Evolutionary conservation across 2,797 vertebrate genomes (phyloP), one percentile per base, ranked within the genome.

Genomic region (Nannoperca australis): DNA sequence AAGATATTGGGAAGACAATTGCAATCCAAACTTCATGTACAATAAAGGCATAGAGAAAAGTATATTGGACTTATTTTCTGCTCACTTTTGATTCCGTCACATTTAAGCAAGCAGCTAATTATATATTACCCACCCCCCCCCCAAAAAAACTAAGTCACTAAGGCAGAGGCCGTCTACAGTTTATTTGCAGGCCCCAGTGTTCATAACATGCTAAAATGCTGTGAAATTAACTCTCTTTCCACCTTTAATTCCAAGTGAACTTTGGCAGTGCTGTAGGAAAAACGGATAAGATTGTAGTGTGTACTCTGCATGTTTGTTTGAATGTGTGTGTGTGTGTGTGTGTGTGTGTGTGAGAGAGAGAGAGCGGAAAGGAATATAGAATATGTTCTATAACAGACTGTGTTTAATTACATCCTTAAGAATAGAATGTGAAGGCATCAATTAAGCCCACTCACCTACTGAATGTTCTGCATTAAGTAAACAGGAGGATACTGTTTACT

Each of bases 401-500:
- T 85, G 87, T 91, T 92, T 91, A 93, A 92, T 92, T 88, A 80
- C 85, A 82, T 86, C 74, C 69, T 85, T 82, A 78, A 81, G 88
- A 87, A 86, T 70, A 68, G 76, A 92, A 88, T 81, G 85, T 84
- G 85, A 84, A 76, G 85, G 82, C 87, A 92, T 93, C 88, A 91
- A 88, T 92, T 89, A 92, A 85, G 40, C 11, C 76, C 89, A 81
- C 87, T 91, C 88, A 88, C 85, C 84, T 86, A 65, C 47, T 68
- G 24, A 86, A 85, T 87, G 85, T 90, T 87, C 70, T 70, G 81
- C 82, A 84, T 91, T 86, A 81, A 79, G 84, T 89, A 92, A 92
- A 93, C 87, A 89, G 86, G 83, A 86, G 88, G 83, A 76, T 83
- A 87, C 79, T 86, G 91, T 93, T 94, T 92, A 88, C 88, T 91